Conservation (phyloP, 2,888 invertebrate genomes). For the Drosophila meridionalis region DNA sequence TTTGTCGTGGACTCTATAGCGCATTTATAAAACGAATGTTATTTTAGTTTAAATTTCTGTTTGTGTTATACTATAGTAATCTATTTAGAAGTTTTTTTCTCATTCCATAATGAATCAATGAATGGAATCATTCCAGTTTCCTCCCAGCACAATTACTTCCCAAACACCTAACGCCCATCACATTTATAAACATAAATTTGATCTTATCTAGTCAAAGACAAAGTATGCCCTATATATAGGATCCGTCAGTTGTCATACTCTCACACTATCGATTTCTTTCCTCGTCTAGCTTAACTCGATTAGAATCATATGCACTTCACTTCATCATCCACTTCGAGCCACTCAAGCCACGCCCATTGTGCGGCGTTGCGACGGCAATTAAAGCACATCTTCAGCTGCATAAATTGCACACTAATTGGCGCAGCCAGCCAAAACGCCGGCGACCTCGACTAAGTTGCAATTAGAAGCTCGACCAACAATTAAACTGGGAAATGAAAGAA, state of each 20-base stretch:
- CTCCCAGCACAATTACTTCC: not conserved
- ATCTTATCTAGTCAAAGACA: not conserved
- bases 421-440: conserved; percentile 7
- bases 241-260: not conserved
- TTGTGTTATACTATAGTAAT: too few relatives aligned
- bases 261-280: conserved; percentile 2
- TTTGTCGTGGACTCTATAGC: too few relatives aligned
- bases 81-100: too few relatives aligned
- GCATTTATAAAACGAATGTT: too few relatives aligned
- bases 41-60: too few relatives aligned
- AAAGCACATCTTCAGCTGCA: conserved; percentile 55
- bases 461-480: conserved; percentile 66
- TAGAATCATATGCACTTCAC: conserved; percentile 16
- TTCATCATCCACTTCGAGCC: conserved; percentile 6
- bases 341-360: conserved; percentile 15
- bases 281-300: not conserved
- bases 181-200: not conserved
- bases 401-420: conserved; percentile 54
- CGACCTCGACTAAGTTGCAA: conserved; percentile 56
- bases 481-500: conserved; percentile 24
- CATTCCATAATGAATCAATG: too few relatives aligned
- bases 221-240: not conserved
- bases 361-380: conserved; percentile 38
- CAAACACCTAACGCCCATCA: not conserved
- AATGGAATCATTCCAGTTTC: too few relatives aligned